Conservation (phyloP, 2,888 invertebrate species). For the Acanthococcus lagerstroemiae region DNA sequence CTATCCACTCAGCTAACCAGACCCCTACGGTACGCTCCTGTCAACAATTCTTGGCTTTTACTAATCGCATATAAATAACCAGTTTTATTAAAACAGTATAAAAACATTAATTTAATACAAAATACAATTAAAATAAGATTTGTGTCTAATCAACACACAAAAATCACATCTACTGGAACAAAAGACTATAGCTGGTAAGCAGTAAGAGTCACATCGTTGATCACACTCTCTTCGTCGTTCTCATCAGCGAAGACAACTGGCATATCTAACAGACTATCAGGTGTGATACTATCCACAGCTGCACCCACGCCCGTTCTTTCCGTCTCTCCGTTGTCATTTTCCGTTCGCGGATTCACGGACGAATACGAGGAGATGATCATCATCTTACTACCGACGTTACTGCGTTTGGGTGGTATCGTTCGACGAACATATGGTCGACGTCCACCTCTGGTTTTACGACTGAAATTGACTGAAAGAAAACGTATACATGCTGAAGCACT, state of each 20-base stretch:
- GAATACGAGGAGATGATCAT: slow-evolving; percentile 2
- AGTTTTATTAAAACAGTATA: too few relatives aligned
- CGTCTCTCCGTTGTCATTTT: slow-evolving; percentile 1
- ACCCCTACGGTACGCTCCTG: too few relatives aligned
- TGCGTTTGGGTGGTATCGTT: slow-evolving; percentile 14
- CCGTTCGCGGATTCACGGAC: not conserved
- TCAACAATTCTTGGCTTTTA: too few relatives aligned
- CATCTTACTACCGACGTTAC: not conserved
- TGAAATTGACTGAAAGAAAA: not conserved
- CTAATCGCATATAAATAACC: too few relatives aligned
- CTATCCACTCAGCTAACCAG: too few relatives aligned
- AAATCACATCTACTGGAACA: too few relatives aligned
- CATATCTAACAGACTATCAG: slow-evolving; percentile 39
- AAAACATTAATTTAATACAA: too few relatives aligned
- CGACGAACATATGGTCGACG: slow-evolving; percentile 18
- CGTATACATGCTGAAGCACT: too few relatives aligned
- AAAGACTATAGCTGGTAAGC: slow-evolving; percentile 17
- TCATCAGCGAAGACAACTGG: slow-evolving; percentile 40
- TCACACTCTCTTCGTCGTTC: slow-evolving; percentile 24
- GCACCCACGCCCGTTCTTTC: not conserved
- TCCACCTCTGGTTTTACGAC: slow-evolving; percentile 19
- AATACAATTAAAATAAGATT: too few relatives aligned
- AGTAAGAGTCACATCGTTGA: slow-evolving; percentile 20
- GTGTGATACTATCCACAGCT: slow-evolving; percentile 35
- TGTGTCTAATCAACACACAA: too few relatives aligned